Conservation (phyloP, 2,797 vertebrate species). For the Sebastes iracundus region DNA sequence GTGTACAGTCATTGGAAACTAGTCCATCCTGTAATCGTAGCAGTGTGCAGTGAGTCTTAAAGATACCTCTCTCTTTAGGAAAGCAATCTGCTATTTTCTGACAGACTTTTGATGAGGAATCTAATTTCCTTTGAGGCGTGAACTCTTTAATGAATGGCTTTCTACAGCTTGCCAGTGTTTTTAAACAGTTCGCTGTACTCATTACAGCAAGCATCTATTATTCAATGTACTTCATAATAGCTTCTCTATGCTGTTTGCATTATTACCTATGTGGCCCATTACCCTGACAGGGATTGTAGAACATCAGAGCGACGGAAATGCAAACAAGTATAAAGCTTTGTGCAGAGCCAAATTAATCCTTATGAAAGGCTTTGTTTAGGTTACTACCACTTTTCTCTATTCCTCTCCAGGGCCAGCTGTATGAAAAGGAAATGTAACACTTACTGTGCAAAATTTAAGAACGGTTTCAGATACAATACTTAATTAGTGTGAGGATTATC, state of each 20-base stretch:
- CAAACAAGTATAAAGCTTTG: slow-evolving; percentile 51
- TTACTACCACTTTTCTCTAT: slow-evolving; percentile 10
- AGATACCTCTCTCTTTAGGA: not conserved
- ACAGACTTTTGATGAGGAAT: slow-evolving; percentile 22
- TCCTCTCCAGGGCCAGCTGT: slow-evolving; percentile 9
- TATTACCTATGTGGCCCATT: slow-evolving; percentile 64
- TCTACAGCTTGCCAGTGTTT: slow-evolving; percentile 11
- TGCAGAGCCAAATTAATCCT: slow-evolving; percentile 27
- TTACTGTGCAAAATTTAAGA: not conserved
- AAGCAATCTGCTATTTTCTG: slow-evolving; percentile 17
- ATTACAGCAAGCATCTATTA: slow-evolving; percentile 46
- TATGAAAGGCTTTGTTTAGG: slow-evolving; percentile 37
- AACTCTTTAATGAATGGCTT: slow-evolving; percentile 43
- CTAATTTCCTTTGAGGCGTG: slow-evolving; percentile 19
- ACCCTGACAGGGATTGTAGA: slow-evolving; percentile 43
- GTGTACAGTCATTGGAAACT: slow-evolving; percentile 14
- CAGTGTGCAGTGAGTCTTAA: not conserved
- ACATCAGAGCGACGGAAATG: slow-evolving; percentile 35
- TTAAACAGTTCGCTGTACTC: slow-evolving; percentile 45
- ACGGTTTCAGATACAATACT: slow-evolving; percentile 14
- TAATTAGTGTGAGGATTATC: slow-evolving; percentile 31
- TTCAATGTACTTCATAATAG: slow-evolving; percentile 51
- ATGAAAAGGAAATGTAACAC: slow-evolving; percentile 26
- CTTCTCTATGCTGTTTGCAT: slow-evolving; percentile 47
- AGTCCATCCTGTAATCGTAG: not conserved